These are phyloP conservation scores for Esperia sulphurella DNA, from an alignment of 2,888 invertebrate species.

Conservation along the genomic window DNA sequence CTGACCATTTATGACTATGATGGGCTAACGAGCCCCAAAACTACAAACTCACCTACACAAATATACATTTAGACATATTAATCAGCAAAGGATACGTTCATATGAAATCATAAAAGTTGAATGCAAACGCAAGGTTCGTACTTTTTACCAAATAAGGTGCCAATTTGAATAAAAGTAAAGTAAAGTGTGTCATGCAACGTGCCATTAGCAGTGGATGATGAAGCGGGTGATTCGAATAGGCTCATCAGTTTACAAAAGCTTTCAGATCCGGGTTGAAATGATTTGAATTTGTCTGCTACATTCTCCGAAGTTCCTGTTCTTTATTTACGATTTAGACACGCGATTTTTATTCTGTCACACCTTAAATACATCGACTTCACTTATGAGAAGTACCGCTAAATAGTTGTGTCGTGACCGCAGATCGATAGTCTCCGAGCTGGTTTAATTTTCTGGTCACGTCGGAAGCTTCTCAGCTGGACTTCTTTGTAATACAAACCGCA, in stretches of 20 bases:
- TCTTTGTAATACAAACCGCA: conserved; percentile 53
- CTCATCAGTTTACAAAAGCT: conserved; percentile 34
- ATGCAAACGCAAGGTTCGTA: too few relatives aligned
- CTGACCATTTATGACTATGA: too few relatives aligned
- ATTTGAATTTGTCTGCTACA: conserved; percentile 36
- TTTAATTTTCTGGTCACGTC: conserved; percentile 46
- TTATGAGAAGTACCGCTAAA: conserved; percentile 10
- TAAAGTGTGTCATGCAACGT: conserved; percentile 15
- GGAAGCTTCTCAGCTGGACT: conserved; percentile 41
- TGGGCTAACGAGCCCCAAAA: too few relatives aligned
- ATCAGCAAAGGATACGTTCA: too few relatives aligned
- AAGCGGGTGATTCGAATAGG: conserved; percentile 26
- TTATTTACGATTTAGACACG: conserved; percentile 25
- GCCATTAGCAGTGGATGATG: conserved; percentile 29
- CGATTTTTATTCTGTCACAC: conserved; percentile 20
- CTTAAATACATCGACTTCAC: conserved; percentile 16
- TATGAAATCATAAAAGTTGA: too few relatives aligned
- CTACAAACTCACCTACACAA: too few relatives aligned
- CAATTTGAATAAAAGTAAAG: too few relatives aligned
- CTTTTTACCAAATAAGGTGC: too few relatives aligned
- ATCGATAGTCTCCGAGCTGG: conserved; percentile 22
- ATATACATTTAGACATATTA: too few relatives aligned
- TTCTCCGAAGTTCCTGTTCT: conserved; percentile 21
- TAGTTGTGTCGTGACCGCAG: conserved; percentile 15
- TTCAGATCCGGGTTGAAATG: conserved; percentile 52